Conservation (phyloP, 2,113 vertebrate genomes). For the Puffinus mauretanicus region DNA sequence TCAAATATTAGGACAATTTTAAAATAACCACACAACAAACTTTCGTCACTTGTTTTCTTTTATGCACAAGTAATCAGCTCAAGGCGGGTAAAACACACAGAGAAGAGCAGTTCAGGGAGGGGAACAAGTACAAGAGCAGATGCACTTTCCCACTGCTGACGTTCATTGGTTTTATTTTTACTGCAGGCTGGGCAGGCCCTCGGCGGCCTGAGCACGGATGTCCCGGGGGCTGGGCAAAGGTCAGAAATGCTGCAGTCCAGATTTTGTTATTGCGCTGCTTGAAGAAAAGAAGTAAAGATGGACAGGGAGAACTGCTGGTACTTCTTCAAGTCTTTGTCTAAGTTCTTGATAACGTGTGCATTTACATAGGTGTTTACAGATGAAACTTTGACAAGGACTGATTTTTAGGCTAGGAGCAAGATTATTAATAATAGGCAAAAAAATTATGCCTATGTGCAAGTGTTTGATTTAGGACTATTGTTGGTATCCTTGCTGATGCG, state of each 20-base stretch:
- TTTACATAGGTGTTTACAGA: background rate
- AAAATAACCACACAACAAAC: background rate
- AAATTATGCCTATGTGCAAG: background rate
- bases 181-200: background rate
- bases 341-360: background rate
- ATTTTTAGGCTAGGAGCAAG: background rate
- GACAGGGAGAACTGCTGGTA: background rate
- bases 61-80: background rate
- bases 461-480: background rate
- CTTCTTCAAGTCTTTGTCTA: background rate
- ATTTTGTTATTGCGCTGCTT: background rate
- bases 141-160: background rate
- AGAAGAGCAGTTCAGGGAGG: background rate
- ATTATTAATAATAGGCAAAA: background rate
- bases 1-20: background rate
- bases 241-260: background rate
- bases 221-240: background rate
- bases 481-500: background rate
- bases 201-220: background rate
- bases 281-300: background rate
- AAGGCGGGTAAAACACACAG: background rate
- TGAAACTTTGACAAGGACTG: background rate
- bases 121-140: background rate
- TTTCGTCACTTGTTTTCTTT: background rate
- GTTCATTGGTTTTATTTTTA: background rate